Evolutionary conservation across 2,888 invertebrate genomes (phyloP).

Genomic region (Caenorhabditis angaria): DNA sequence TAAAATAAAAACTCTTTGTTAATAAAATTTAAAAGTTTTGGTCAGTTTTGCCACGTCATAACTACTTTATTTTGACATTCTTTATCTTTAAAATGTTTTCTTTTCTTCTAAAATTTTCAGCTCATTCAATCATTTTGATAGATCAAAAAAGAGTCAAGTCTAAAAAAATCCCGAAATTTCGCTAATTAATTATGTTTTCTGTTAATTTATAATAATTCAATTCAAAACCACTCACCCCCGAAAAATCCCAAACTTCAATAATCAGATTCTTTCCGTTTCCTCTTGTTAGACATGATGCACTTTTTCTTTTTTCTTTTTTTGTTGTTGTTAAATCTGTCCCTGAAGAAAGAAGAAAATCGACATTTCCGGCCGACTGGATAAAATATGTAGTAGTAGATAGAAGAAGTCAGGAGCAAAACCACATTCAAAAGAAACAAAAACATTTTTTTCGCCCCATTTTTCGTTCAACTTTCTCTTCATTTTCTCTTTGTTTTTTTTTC

Average conservation of each 20-base stretch:
- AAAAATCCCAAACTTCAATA: background rate
- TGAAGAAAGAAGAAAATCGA: background rate
- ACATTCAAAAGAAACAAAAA: background rate
- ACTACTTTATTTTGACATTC: no score
- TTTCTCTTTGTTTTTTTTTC: slow-evolving; percentile 3
- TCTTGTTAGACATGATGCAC: background rate
- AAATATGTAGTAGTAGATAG: slow-evolving; percentile 5
- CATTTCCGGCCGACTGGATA: slow-evolving; percentile 6
- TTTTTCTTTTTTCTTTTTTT: background rate
- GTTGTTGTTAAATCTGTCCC: background rate
- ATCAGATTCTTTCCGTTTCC: background rate
- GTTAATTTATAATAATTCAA: background rate
- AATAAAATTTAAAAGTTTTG: no score
- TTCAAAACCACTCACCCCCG: background rate
- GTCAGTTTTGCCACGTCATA: no score
- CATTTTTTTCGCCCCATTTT: background rate
- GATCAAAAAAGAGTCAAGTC: no score
- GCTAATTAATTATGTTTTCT: background rate
- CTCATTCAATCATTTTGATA: no score
- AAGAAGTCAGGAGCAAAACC: background rate
- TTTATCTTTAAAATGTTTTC: no score
- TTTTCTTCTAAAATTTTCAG: no score
- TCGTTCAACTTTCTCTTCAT: background rate
- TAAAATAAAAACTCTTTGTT: no score
- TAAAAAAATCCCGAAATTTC: no score